Evolutionary conservation across 2,888 invertebrate species (phyloP).

Genomic region (Neria commutata): DNA sequence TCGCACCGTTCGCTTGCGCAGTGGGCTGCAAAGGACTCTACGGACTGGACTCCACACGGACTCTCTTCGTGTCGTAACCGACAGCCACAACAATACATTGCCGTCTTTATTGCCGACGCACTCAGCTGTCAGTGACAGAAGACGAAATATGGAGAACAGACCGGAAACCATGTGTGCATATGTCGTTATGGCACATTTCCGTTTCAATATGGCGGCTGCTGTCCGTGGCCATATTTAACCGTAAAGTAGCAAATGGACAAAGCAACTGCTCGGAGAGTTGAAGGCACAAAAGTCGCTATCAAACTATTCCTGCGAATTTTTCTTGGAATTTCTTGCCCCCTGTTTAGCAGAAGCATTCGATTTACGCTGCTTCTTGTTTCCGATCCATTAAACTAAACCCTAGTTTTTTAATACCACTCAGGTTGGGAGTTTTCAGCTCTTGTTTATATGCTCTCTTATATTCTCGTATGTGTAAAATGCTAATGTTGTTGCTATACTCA

Average conservation of each 20-base stretch:
- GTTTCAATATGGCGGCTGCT: neutral
- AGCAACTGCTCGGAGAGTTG: neutral
- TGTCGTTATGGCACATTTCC: neutral
- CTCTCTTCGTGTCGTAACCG: neutral
- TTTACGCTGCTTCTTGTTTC: too few relatives aligned
- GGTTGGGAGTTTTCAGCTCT: too few relatives aligned
- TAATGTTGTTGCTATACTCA: too few relatives aligned
- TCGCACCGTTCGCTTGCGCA: neutral
- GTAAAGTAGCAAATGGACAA: neutral
- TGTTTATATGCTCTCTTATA: too few relatives aligned
- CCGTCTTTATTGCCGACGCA: slow-evolving; percentile 1
- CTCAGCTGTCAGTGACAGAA: neutral
- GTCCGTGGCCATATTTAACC: too few relatives aligned
- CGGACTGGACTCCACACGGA: neutral
- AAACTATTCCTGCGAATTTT: too few relatives aligned
- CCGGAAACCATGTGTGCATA: neutral
- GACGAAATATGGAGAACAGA: neutral
- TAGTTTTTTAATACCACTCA: too few relatives aligned
- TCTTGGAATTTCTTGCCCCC: too few relatives aligned
- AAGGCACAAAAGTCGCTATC: too few relatives aligned
- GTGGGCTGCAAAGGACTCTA: neutral
- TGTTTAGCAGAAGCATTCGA: too few relatives aligned
- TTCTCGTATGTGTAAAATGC: too few relatives aligned
- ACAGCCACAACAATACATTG: slow-evolving; percentile 3
- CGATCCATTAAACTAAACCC: too few relatives aligned